phyloP scores from a whole-genome alignment of 1,140 invertebrate species.

The Bombus superbus region DNA sequence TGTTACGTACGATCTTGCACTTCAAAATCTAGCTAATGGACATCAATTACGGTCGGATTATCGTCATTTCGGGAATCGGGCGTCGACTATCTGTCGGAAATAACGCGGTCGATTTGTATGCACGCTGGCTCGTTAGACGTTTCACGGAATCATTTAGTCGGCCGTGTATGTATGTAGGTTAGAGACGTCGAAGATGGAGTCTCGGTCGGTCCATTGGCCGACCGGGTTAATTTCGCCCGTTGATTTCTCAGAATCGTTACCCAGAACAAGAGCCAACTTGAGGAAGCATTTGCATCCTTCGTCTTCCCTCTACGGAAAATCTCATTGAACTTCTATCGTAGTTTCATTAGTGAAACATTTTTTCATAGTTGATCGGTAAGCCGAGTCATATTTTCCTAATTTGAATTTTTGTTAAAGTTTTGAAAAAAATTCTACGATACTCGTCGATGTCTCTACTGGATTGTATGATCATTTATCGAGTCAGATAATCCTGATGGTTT shows the following conservation, averaged over 20 bases:
- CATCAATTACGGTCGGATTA: conserved; percentile 22
- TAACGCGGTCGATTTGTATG: conserved; percentile 42
- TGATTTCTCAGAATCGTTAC: conserved; percentile 58
- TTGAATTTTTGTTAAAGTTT: too few species aligned
- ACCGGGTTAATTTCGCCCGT: conserved; percentile 63
- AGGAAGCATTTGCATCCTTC: not conserved
- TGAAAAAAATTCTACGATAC: not conserved
- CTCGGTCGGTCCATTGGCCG: conserved; percentile 42
- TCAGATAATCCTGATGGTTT: too few species aligned
- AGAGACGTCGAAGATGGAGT: conserved; percentile 50
- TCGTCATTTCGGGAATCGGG: conserved; percentile 24
- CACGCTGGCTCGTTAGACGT: conserved; percentile 40
- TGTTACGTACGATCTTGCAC: not conserved
- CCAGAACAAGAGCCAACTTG: conserved; percentile 56
- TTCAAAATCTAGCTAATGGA: conserved; percentile 6
- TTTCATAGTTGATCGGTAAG: too few species aligned
- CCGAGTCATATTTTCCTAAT: too few species aligned
- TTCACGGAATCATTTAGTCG: conserved; percentile 59
- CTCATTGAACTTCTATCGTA: not conserved
- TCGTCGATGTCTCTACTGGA: too few species aligned
- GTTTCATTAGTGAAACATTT: not conserved
- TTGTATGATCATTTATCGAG: too few species aligned
- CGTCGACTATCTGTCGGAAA: conserved; percentile 17
- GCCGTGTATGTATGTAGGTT: conserved; percentile 53
- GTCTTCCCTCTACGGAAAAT: not conserved